A percentile compares a stretch with the other conserved stretches of the same genome.
phyloP scores from a whole-genome alignment of 2,888 invertebrate species.

The Toxonevra muliebris region DNA sequence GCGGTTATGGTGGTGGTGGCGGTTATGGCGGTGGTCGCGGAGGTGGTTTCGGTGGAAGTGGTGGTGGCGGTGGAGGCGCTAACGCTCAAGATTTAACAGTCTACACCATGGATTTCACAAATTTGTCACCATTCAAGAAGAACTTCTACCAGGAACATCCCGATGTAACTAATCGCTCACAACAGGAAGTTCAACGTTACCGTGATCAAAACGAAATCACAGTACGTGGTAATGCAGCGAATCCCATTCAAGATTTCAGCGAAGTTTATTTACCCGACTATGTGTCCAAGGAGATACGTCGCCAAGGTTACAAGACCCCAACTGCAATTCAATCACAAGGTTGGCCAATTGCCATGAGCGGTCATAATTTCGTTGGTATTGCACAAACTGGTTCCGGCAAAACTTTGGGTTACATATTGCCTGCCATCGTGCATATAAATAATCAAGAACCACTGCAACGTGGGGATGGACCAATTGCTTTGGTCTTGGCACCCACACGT shows the following conservation, averaged over 20 bases:
- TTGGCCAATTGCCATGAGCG: conserved; percentile 88
- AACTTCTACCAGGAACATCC: conserved; percentile 83
- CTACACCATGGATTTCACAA: conserved; percentile 72
- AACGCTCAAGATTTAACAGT: conserved; percentile 76
- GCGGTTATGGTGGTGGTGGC: conserved; percentile 65
- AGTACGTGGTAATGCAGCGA: conserved; percentile 77
- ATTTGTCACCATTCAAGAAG: conserved; percentile 79
- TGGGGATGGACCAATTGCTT: conserved; percentile 85
- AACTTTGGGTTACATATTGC: conserved; percentile 81
- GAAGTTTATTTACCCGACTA: conserved; percentile 83
- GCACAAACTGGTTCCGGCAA: conserved; percentile 87
- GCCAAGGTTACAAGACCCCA: conserved; percentile 78
- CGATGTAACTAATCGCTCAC: conserved; percentile 70
- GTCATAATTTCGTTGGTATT: conserved; percentile 85
- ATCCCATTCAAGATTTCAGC: conserved; percentile 80
- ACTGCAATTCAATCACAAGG: conserved; percentile 88
- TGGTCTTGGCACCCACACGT: conserved; percentile 82
- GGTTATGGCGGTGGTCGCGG: conserved; percentile 82
- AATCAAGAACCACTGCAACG: conserved; percentile 79
- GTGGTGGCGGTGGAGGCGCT: conserved; percentile 84
- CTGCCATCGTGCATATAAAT: conserved; percentile 88
- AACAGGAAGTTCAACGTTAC: conserved; percentile 78
- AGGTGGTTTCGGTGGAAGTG: conserved; percentile 96
- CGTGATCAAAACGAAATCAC: conserved; percentile 78
- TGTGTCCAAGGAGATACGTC: conserved; percentile 72